phyloP scores from a whole-genome alignment of 2,888 invertebrate species.

The Phragmatobia fuliginosa region DNA sequence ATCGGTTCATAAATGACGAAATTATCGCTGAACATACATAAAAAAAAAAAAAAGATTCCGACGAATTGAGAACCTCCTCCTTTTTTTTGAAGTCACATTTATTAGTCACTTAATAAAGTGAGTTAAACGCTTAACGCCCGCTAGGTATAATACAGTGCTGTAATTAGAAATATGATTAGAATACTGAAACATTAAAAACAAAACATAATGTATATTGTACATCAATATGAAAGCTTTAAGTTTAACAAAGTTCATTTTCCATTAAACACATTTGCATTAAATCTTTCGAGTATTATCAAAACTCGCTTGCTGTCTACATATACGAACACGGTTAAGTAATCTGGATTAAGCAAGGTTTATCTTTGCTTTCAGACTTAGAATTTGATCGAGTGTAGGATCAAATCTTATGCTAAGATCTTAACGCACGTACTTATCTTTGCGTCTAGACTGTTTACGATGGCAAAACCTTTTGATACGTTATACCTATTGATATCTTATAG shows the following conservation, averaged over 20 bases:
- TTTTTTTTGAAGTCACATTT: too few relatives aligned
- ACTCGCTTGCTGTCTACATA: background rate
- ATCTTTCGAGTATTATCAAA: background rate
- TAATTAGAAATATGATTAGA: too few relatives aligned
- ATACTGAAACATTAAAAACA: too few relatives aligned
- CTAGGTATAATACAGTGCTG: too few relatives aligned
- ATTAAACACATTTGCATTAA: background rate
- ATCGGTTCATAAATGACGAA: too few relatives aligned
- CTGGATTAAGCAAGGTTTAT: background rate
- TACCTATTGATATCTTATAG: background rate
- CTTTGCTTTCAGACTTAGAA: background rate
- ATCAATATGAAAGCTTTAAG: too few relatives aligned
- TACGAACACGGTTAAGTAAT: background rate
- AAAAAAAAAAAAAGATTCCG: too few relatives aligned
- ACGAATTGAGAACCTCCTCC: too few relatives aligned
- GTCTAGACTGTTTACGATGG: background rate
- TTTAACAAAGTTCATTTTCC: background rate
- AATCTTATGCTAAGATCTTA: background rate
- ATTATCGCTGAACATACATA: too few relatives aligned
- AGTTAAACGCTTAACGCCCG: too few relatives aligned
- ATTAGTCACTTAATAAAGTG: too few relatives aligned
- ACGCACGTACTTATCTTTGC: background rate
- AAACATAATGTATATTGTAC: too few relatives aligned
- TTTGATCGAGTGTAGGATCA: background rate
- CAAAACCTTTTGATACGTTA: background rate